Evolutionary conservation across 2,888 invertebrate species (phyloP).

Genomic region (Parasteatoda lunata): DNA sequence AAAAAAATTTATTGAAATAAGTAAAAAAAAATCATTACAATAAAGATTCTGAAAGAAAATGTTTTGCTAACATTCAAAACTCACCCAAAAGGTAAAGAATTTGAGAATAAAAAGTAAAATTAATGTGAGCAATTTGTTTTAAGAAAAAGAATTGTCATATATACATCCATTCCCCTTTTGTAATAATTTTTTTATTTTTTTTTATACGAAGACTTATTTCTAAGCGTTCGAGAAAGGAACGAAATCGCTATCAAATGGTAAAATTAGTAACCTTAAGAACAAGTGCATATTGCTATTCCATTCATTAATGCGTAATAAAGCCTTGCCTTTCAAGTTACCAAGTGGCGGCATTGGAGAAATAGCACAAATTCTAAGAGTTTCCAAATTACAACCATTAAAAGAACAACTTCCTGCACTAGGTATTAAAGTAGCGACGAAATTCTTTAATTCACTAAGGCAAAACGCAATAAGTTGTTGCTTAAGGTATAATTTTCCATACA

Average conservation of each 20-base stretch:
- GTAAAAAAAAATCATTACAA: too few relatives aligned
- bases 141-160: too few relatives aligned
- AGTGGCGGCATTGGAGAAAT: neutral
- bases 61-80: too few relatives aligned
- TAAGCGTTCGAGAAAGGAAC: neutral
- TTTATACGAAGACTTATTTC: too few relatives aligned
- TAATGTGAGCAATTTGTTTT: too few relatives aligned
- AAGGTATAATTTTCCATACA: neutral
- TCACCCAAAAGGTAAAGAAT: too few relatives aligned
- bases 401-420: slow-evolving; percentile 13
- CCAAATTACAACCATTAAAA: slow-evolving; percentile 20
- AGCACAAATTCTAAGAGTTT: slow-evolving; percentile 27
- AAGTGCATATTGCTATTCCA: slow-evolving; percentile 43
- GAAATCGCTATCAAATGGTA: slow-evolving; percentile 16
- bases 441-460: neutral
- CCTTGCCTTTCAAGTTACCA: slow-evolving; percentile 7
- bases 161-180: too few relatives aligned
- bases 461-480: neutral
- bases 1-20: too few relatives aligned
- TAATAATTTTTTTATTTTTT: too few relatives aligned
- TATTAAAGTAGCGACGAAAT: neutral
- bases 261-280: slow-evolving; percentile 13
- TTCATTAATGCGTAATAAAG: slow-evolving; percentile 58
- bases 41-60: too few relatives aligned
- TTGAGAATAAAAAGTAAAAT: too few relatives aligned